These are phyloP conservation scores for Drosophila pachea DNA, from an alignment of 1,140 invertebrate species.

Conservation along the genomic window DNA sequence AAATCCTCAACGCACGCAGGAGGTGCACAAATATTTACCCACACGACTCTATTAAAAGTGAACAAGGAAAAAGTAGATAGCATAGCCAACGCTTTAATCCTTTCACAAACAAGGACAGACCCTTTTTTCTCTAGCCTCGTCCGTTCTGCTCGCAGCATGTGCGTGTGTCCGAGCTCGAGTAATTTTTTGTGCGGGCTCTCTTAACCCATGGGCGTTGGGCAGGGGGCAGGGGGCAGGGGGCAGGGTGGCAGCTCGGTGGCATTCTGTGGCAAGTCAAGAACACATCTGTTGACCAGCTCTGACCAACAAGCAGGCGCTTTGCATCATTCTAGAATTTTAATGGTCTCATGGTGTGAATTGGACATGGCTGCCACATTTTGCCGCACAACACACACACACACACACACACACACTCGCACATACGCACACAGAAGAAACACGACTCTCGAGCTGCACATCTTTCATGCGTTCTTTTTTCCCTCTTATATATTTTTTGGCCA, in stretches of 20 bases:
- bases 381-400: slow-evolving; percentile 19
- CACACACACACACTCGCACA: neutral
- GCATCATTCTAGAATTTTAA: slow-evolving; percentile 41
- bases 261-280: slow-evolving; percentile 41
- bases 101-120: slow-evolving; percentile 63
- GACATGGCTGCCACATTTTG: slow-evolving; percentile 40
- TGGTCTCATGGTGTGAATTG: slow-evolving; percentile 44
- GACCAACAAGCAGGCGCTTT: slow-evolving; percentile 23
- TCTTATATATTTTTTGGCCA: slow-evolving; percentile 24
- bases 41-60: slow-evolving; percentile 69
- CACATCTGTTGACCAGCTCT: slow-evolving; percentile 42
- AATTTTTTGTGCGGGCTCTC: slow-evolving; percentile 52
- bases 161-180: slow-evolving; percentile 27
- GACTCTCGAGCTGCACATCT: slow-evolving; percentile 5
- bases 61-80: slow-evolving; percentile 48
- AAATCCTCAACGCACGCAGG: slow-evolving; percentile 36
- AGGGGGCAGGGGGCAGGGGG: too few species aligned
- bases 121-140: slow-evolving; percentile 16
- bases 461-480: neutral
- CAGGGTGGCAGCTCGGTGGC: neutral
- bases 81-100: slow-evolving; percentile 43
- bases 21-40: slow-evolving; percentile 58
- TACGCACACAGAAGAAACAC: slow-evolving; percentile 10
- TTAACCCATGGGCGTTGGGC: slow-evolving; percentile 18
- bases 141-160: slow-evolving; percentile 36